Evolutionary conservation across 2,113 vertebrate species (phyloP).

Genomic region (Ammodytes marinus): DNA sequence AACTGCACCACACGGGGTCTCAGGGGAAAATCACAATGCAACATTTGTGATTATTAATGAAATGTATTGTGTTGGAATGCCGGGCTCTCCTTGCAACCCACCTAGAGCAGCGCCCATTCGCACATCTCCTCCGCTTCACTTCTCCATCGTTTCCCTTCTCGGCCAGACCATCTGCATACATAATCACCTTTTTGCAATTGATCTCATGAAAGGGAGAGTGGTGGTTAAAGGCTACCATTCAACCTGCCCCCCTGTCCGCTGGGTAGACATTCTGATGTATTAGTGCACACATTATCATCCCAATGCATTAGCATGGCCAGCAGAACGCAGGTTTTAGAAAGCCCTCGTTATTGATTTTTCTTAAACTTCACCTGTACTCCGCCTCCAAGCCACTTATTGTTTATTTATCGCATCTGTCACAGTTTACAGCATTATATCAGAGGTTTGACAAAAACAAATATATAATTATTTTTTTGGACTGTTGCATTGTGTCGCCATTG

Average conservation of each 20-base stretch:
- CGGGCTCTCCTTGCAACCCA: slow-evolving; percentile 24
- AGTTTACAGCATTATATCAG: slow-evolving; percentile 18
- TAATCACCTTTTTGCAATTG: slow-evolving; percentile 56
- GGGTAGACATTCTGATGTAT: slow-evolving; percentile 63
- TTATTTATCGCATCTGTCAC: slow-evolving; percentile 48
- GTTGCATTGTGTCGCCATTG: slow-evolving; percentile 30
- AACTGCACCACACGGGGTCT: neutral
- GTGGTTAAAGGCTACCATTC: slow-evolving; percentile 37
- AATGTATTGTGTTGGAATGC: slow-evolving; percentile 23
- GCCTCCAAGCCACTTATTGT: slow-evolving; percentile 29
- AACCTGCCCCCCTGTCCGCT: slow-evolving; percentile 30
- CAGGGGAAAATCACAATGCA: slow-evolving; percentile 30
- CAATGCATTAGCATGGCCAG: slow-evolving; percentile 54
- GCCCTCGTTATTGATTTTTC: slow-evolving; percentile 59
- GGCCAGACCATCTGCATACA: slow-evolving; percentile 27
- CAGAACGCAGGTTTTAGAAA: slow-evolving; percentile 36
- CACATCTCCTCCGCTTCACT: slow-evolving; percentile 3
- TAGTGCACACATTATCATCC: slow-evolving; percentile 44
- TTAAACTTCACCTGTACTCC: slow-evolving; percentile 17
- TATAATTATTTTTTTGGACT: slow-evolving; percentile 14
- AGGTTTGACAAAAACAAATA: slow-evolving; percentile 22
- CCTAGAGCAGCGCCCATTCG: slow-evolving; percentile 25
- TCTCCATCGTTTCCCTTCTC: slow-evolving; percentile 3
- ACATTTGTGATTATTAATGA: slow-evolving; percentile 47
- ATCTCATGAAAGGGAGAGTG: slow-evolving; percentile 41